Evolutionary conservation across 2,113 vertebrate species (phyloP).

Genomic region (Anguilla japonica): DNA sequence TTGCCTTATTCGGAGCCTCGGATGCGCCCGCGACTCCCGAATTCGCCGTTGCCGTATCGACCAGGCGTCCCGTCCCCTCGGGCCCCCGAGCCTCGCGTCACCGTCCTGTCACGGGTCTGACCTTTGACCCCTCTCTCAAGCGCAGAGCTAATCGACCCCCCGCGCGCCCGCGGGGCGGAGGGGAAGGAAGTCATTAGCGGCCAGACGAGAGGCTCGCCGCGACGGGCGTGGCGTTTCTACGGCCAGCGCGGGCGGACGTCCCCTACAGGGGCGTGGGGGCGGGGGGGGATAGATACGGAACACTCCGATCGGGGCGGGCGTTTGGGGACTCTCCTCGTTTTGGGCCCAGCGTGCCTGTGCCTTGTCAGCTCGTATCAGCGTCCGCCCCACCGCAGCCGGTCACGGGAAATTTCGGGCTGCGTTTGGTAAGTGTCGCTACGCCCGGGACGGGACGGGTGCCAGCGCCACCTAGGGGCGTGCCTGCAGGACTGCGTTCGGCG

Average conservation of each 20-base stretch:
- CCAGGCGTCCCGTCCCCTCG: background rate
- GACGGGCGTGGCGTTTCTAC: background rate
- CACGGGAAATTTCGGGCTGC: conserved; percentile 78
- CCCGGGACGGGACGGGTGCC: conserved; percentile 62
- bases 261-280: background rate
- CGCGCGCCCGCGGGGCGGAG: too few relatives aligned
- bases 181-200: background rate
- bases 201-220: background rate
- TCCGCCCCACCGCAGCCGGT: conserved; percentile 73
- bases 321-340: conserved; percentile 43
- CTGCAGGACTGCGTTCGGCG: background rate
- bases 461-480: conserved; percentile 42
- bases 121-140: background rate
- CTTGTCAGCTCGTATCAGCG: conserved; percentile 82
- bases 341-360: conserved; percentile 68
- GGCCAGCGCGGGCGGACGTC: too few relatives aligned
- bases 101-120: background rate
- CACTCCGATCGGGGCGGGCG: background rate
- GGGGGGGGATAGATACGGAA: conserved; percentile 1
- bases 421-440: conserved; percentile 94
- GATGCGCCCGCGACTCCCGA: too few relatives aligned
- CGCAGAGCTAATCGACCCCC: background rate
- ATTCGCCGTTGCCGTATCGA: too few relatives aligned
- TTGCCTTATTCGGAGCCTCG: too few relatives aligned
- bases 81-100: background rate